phyloP scores from a whole-genome alignment of 2,113 vertebrate genomes.

The Bujurquina vittata region DNA sequence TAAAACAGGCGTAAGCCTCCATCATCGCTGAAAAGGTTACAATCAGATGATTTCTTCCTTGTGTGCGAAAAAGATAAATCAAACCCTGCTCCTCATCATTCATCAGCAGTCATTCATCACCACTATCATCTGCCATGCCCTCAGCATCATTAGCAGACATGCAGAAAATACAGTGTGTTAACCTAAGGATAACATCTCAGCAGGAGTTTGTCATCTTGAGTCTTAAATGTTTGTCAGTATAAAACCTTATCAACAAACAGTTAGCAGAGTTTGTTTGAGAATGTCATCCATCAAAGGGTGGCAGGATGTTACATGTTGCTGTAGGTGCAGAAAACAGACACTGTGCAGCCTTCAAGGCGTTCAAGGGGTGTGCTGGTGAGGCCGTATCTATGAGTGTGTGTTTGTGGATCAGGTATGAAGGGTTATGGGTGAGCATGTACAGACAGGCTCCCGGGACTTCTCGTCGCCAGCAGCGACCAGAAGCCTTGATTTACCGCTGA shows the following conservation, averaged over 20 bases:
- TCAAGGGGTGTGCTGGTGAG: slow-evolving; percentile 22
- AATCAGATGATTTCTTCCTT: slow-evolving; percentile 9
- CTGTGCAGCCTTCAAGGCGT: slow-evolving; percentile 47
- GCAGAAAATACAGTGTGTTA: slow-evolving; percentile 34
- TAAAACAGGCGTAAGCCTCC: background rate
- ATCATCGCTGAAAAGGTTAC: background rate
- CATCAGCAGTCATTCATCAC: slow-evolving; percentile 29
- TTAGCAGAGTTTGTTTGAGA: slow-evolving; percentile 17
- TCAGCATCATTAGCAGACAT: slow-evolving; percentile 64
- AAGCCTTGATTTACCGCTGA: slow-evolving; percentile 67
- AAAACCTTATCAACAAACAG: slow-evolving; percentile 52
- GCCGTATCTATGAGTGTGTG: slow-evolving; percentile 28
- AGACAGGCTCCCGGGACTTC: slow-evolving; percentile 69
- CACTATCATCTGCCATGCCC: slow-evolving; percentile 42
- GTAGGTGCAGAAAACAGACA: slow-evolving; percentile 46
- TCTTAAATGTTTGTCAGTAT: slow-evolving; percentile 42
- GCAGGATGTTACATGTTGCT: slow-evolving; percentile 68
- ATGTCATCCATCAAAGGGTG: slow-evolving; percentile 46
- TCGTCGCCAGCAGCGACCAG: slow-evolving; percentile 61
- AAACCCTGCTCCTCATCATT: slow-evolving; percentile 34
- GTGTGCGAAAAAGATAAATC: slow-evolving; percentile 36
- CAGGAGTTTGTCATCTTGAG: slow-evolving; percentile 35
- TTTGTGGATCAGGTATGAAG: slow-evolving; percentile 47
- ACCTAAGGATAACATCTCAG: slow-evolving; percentile 46
- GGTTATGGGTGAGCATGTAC: slow-evolving; percentile 67